A percentile compares a stretch with the other conserved stretches of the same genome.
phyloP scores from a whole-genome alignment of 2,797 vertebrate genomes.

The Gouania willdenowi region DNA sequence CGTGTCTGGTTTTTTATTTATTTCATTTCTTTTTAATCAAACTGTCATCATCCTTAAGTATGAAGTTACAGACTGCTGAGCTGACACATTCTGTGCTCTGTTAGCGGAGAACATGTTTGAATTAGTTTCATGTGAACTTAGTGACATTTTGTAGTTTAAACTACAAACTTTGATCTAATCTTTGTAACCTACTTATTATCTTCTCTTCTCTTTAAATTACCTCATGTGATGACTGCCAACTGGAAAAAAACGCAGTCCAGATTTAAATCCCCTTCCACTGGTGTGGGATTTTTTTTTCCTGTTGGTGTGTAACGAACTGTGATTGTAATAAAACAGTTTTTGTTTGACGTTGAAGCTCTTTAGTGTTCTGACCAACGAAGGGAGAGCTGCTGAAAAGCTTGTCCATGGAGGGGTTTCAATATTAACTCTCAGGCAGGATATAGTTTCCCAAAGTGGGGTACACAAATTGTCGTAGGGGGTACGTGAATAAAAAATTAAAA shows the following conservation, averaged over 20 bases:
- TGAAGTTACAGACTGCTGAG: constrained; percentile 20
- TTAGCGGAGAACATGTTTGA: no score
- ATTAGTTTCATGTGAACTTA: constrained; percentile 20
- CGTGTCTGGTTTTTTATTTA: constrained; percentile 43
- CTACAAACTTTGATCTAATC: constrained; percentile 37
- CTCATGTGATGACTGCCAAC: constrained; percentile 45
- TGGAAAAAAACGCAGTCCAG: no score
- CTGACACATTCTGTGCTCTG: constrained; percentile 3
- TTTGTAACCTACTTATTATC: constrained; percentile 52
- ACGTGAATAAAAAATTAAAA: no score
- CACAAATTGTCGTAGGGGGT: no score
- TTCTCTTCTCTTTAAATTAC: constrained; percentile 53
- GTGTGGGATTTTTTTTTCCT: constrained; percentile 47
- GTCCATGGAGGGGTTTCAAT: no score
- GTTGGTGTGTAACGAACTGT: constrained; percentile 63
- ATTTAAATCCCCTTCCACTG: no score
- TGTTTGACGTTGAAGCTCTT: constrained; percentile 34
- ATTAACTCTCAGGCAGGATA: no score
- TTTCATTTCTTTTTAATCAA: constrained; percentile 10
- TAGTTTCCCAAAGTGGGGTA: no score
- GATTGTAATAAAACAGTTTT: constrained; percentile 75
- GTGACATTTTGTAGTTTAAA: constrained; percentile 37
- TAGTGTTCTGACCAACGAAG: background rate
- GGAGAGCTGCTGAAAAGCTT: no score
- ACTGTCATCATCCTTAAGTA: constrained; percentile 18